Conservation (phyloP, 30 jellyfish, hydroid and myxozoan genomes). For the Pseudorhiza aurosa region DNA sequence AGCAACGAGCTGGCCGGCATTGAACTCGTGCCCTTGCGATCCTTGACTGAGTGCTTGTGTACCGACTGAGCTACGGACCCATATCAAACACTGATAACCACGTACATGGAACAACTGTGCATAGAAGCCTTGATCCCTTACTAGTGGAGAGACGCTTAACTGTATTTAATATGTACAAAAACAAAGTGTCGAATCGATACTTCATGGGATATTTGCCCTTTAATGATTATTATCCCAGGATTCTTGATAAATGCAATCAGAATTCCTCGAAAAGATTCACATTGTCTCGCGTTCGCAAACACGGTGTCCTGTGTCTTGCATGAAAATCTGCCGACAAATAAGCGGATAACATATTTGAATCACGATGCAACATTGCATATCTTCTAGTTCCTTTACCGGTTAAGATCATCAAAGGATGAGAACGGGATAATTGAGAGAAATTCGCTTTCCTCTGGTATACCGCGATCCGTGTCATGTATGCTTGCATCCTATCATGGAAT, state of each 20-base stretch:
- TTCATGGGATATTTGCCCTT: slow-evolving; percentile 17
- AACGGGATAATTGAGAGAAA: neutral
- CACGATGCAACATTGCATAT: slow-evolving; percentile 68
- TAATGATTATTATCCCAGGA: slow-evolving; percentile 42
- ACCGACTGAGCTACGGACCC: no score
- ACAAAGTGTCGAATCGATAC: slow-evolving; percentile 29
- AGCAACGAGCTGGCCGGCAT: no score
- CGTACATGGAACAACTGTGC: no score
- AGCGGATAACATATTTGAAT: slow-evolving; percentile 12
- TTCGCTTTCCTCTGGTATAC: slow-evolving; percentile 30
- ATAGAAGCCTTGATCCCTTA: no score
- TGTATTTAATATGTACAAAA: slow-evolving; percentile 29
- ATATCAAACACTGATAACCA: no score
- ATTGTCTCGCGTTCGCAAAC: slow-evolving; percentile 47
- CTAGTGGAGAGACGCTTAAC: no score
- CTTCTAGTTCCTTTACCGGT: slow-evolving; percentile 37
- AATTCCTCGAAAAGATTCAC: slow-evolving; percentile 30
- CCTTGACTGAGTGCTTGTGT: no score
- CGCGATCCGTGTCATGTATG: slow-evolving; percentile 33
- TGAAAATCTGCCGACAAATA: slow-evolving; percentile 39
- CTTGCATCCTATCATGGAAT: slow-evolving; percentile 32
- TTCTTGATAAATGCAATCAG: slow-evolving; percentile 40
- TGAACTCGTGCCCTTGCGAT: no score
- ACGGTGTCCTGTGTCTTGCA: slow-evolving; percentile 51
- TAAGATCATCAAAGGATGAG: slow-evolving; percentile 32